These are phyloP conservation scores for Melanotaenia boesemani DNA, from an alignment of 2,797 vertebrate genomes.

Conservation along the genomic window DNA sequence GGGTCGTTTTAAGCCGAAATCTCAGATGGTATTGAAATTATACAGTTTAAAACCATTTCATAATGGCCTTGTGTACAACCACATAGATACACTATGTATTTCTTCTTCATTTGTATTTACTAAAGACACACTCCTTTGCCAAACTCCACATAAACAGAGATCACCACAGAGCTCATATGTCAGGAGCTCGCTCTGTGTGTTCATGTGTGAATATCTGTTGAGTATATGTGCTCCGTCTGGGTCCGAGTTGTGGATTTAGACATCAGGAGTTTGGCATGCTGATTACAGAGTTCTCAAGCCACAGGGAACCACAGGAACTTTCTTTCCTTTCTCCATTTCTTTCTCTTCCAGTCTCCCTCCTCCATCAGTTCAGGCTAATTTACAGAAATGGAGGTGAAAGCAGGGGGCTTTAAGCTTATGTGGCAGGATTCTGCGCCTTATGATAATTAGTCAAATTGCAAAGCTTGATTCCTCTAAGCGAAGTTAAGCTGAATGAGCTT, in stretches of 20 bases:
- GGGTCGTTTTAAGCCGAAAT: neutral
- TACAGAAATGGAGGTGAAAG: conserved; percentile 59
- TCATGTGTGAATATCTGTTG: conserved; percentile 24
- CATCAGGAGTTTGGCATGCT: conserved; percentile 81
- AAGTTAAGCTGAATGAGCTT: conserved; percentile 22
- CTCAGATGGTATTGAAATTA: neutral
- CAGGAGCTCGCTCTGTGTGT: conserved; percentile 35
- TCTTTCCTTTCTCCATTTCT: conserved; percentile 41
- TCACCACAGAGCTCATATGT: conserved; percentile 57
- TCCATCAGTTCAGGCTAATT: conserved; percentile 65
- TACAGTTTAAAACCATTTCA: neutral
- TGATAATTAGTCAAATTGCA: conserved; percentile 50
- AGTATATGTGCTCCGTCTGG: conserved; percentile 50
- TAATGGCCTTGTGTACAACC: neutral
- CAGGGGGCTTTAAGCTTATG: conserved; percentile 45
- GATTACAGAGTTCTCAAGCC: conserved; percentile 78
- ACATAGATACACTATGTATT: conserved; percentile 20
- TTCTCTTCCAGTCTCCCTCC: conserved; percentile 54
- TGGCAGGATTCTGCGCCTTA: conserved; percentile 21
- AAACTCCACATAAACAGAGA: conserved; percentile 52
- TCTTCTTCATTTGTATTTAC: conserved; percentile 54
- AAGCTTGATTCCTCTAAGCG: conserved; percentile 35
- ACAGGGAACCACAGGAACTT: conserved; percentile 77
- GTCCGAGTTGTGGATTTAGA: conserved; percentile 75
- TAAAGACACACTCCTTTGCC: conserved; percentile 33